Evolutionary conservation across 2,888 invertebrate genomes (phyloP).

Genomic region (Apantesis nais): DNA sequence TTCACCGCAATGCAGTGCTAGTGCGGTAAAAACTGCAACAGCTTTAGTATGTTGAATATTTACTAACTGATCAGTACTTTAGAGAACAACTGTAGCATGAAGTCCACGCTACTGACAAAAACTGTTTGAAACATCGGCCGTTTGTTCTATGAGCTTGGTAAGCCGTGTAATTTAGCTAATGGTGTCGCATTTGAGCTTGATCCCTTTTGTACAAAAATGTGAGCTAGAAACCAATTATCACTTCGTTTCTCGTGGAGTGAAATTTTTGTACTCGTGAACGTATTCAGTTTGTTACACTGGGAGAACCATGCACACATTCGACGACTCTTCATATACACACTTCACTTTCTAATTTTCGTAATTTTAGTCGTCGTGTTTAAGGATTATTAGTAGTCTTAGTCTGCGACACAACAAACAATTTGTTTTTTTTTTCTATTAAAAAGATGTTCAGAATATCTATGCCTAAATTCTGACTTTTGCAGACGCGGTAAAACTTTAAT

Average conservation of each 20-base stretch:
- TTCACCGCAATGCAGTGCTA: background rate
- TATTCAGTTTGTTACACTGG: background rate
- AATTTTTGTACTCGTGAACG: background rate
- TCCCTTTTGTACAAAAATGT: background rate
- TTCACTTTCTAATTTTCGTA: background rate
- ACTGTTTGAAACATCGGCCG: background rate
- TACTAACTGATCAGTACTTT: background rate
- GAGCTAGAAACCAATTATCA: background rate
- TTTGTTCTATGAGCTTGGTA: background rate
- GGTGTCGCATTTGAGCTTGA: background rate
- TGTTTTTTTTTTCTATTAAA: background rate
- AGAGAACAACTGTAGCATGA: background rate
- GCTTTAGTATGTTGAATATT: background rate
- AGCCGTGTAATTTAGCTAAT: background rate
- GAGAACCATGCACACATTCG: too few relatives aligned
- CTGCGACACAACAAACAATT: background rate
- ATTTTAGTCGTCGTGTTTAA: background rate
- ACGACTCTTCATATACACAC: too few relatives aligned
- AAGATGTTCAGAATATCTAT: background rate
- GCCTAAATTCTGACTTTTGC: background rate
- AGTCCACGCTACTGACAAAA: background rate
- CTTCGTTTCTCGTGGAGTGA: background rate
- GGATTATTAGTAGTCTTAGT: background rate
- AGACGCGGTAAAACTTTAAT: background rate
- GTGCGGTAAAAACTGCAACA: background rate